Evolutionary conservation across 1,140 invertebrate species (phyloP).

Genomic region (Acromyrmex charruanus): DNA sequence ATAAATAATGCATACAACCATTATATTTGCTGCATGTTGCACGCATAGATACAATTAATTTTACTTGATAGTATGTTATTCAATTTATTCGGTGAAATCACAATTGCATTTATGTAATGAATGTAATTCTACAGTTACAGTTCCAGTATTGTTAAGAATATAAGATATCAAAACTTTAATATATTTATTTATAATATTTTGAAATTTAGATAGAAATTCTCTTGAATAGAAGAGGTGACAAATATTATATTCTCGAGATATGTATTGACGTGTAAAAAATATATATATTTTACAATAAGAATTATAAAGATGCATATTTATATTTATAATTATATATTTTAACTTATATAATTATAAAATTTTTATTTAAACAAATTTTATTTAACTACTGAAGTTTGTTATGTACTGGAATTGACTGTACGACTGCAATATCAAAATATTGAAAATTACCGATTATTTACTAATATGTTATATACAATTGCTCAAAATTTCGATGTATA

Average conservation of each 20-base stretch:
- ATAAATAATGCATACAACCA: conserved; percentile 40
- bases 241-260: not conserved
- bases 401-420: conserved; percentile 5
- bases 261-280: not conserved
- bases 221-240: not conserved
- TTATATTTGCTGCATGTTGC: conserved; percentile 63
- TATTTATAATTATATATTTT: conserved; percentile 5
- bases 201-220: not conserved
- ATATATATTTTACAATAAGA: not conserved
- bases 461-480: conserved; percentile 69
- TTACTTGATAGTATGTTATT: conserved; percentile 34
- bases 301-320: not conserved
- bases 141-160: conserved; percentile 24
- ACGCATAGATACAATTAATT: conserved; percentile 37
- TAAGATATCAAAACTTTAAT: not conserved
- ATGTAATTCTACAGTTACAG: conserved; percentile 14
- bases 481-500: conserved; percentile 77
- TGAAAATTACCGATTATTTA: conserved; percentile 66
- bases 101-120: not conserved
- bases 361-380: not conserved
- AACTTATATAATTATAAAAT: conserved; percentile 3
- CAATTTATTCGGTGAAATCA: conserved; percentile 36
- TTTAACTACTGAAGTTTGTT: not conserved
- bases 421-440: conserved; percentile 38
- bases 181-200: not conserved